phyloP scores from a whole-genome alignment of 2,888 invertebrate species.

The Pollenia griseotomentosa region DNA sequence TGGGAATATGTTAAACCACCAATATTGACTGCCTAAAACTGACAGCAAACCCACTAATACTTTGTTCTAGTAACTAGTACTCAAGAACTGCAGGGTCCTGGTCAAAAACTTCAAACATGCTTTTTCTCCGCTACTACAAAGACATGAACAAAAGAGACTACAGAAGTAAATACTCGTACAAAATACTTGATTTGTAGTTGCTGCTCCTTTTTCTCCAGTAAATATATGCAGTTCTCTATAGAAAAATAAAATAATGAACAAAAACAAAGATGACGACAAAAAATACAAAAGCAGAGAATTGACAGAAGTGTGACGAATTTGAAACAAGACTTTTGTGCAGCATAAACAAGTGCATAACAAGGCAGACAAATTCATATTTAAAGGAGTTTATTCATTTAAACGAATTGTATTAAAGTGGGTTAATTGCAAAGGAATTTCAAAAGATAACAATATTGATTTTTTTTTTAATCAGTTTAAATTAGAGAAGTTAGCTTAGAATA shows the following conservation, averaged over 20 bases:
- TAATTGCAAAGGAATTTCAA: background rate
- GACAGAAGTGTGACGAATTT: slow-evolving; percentile 56
- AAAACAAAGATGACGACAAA: slow-evolving; percentile 19
- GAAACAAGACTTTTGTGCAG: slow-evolving; percentile 4
- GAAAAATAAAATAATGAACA: slow-evolving; percentile 7
- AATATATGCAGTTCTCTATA: background rate
- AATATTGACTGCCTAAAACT: too few species aligned
- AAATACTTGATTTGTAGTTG: background rate
- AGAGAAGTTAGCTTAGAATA: too few species aligned
- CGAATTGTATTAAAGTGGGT: background rate
- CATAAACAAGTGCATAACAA: background rate
- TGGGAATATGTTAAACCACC: too few species aligned
- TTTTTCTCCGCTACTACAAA: background rate
- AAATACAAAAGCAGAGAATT: slow-evolving; percentile 6
- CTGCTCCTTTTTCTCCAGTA: background rate
- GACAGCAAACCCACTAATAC: too few species aligned
- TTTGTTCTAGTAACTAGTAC: too few species aligned
- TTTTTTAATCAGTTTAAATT: too few species aligned
- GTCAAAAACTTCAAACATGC: background rate
- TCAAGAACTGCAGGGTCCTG: too few species aligned
- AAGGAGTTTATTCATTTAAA: slow-evolving; percentile 10
- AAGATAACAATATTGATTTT: background rate
- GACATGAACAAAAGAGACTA: background rate
- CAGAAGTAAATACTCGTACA: slow-evolving; percentile 18
- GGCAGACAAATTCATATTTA: background rate